Evolutionary conservation across 2,888 invertebrate species (phyloP), one percentile per base, ranked within the genome.

Genomic region (Acleris sparsana): DNA sequence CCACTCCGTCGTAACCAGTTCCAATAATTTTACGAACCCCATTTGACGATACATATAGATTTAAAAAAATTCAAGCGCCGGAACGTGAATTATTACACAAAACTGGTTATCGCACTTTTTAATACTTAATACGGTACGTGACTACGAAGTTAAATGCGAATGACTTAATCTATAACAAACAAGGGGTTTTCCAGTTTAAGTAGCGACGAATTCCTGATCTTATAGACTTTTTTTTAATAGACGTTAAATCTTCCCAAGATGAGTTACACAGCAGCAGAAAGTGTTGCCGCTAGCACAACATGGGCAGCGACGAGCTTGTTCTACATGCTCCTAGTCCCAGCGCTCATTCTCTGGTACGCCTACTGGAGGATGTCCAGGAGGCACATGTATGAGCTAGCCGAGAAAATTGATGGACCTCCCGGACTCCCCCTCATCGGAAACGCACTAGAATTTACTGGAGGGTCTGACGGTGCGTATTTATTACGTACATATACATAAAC

Each of bases 341-440:
- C 96, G 0, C 29, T 96, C 44, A 84, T 95, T 3, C 92, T 97
- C 57, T 96, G 95, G 94, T 95, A 95, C 80, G 89, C 94, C 33
- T 97, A 97, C 87, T 97, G 96, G 95, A 93, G 94, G 56, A 88
- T 96, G 75, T 96, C 96, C 11, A 93, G 96, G n/a, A 93, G 95
- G 48, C 95, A 95, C 77, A 75, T 97, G 80, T 91, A 95, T 69
- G 95, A 96, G 77, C 87, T 97, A 61, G 96, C 96, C 1, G 94
- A 94, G 0, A 95, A 95, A 75, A 80, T 97, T 52, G 94, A 95
- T 0, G 97, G 97, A 72, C 97, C 97, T 0, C 77, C 88, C 3
- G 96, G 96, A 46, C 86, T 94, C 43, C 97, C 97, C 0, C 68
- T 97, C 0, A 76, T 97, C 52, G 97, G 97, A 73, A 96, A 96